Evolutionary conservation across 2,113 vertebrate genomes (phyloP).

Genomic region (Pachycephala philippinensis): DNA sequence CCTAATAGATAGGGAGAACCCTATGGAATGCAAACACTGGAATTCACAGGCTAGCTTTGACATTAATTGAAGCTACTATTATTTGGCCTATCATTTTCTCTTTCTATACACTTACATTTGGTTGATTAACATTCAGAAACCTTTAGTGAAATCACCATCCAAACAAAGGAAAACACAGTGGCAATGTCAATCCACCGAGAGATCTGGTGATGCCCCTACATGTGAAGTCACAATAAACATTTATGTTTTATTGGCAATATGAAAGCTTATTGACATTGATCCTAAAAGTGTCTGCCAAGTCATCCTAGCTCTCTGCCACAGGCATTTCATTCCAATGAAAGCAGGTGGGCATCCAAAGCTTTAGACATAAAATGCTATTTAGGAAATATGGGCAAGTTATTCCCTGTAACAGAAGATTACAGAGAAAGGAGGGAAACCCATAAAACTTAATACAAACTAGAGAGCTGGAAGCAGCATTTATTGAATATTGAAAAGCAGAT

Average conservation of each 20-base stretch:
- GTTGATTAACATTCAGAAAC: neutral
- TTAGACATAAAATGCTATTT: neutral
- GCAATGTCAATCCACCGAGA: neutral
- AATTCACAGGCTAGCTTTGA: neutral
- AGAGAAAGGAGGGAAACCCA: neutral
- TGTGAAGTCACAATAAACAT: neutral
- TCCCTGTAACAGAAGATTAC: neutral
- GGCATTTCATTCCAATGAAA: neutral
- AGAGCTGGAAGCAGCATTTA: neutral
- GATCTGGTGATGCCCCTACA: neutral
- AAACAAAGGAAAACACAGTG: neutral
- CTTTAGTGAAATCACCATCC: neutral
- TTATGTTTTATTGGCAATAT: neutral
- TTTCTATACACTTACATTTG: neutral
- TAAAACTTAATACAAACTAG: neutral
- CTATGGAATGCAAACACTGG: neutral
- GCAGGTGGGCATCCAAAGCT: neutral
- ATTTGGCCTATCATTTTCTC: neutral
- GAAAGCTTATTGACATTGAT: neutral
- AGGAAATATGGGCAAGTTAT: neutral
- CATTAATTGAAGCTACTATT: neutral
- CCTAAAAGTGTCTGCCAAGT: neutral
- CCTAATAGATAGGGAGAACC: neutral
- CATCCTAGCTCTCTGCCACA: neutral
- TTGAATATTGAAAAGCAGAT: neutral